These are phyloP conservation scores for Tragulus kanchil DNA, from an alignment of 2,113 vertebrate species.

Conservation along the genomic window DNA sequence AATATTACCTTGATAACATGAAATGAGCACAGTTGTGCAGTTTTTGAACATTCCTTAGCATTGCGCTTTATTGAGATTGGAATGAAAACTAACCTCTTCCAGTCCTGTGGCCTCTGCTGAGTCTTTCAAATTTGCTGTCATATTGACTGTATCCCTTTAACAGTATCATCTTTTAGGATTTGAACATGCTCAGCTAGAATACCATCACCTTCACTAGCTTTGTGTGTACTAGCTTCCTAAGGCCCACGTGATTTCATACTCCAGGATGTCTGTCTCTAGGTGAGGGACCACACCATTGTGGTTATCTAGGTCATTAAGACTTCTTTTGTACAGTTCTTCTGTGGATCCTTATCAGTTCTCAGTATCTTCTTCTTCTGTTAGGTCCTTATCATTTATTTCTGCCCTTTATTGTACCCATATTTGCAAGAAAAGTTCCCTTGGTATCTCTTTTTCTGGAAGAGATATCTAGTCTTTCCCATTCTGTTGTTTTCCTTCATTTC, in stretches of 20 bases:
- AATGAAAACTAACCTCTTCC: neutral
- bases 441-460: neutral
- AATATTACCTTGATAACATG: neutral
- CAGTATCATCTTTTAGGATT: neutral
- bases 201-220: neutral
- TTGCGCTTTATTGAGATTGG: neutral
- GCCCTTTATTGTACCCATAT: neutral
- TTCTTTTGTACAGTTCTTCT: neutral
- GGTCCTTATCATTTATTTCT: neutral
- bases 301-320: neutral
- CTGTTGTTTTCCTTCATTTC: neutral
- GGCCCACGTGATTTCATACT: neutral
- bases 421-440: neutral
- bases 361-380: neutral
- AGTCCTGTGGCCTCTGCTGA: neutral
- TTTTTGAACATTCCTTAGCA: neutral
- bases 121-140: neutral
- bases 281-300: neutral
- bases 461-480: neutral
- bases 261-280: neutral
- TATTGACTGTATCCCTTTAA: neutral
- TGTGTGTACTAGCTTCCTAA: neutral
- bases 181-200: neutral
- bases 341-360: neutral
- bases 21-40: neutral